Base-by-base conservation (phyloP, 2,888 invertebrate genomes). In the Athetis lepigone region DNA sequence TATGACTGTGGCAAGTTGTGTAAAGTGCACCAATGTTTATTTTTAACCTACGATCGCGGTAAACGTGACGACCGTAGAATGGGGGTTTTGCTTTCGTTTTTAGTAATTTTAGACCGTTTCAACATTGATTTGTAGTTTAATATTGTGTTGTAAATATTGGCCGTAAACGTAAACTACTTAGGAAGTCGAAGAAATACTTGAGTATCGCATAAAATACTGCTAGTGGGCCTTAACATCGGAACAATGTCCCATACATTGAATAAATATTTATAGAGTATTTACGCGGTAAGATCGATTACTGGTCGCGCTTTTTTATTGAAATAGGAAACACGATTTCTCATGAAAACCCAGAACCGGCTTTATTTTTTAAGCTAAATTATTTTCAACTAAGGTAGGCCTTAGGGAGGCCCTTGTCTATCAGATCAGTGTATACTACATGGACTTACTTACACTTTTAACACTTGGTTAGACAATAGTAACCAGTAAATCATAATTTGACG, bases 11-110 rank as follows among this genome's bases (percentile, higher is more conserved):
- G 70, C 68, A 77, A 69, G 47, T 50, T 46, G 45, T 56, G 56
- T 50, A 51, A 61, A 46, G 52, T 74, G 75, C 74, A 77, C 45
- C 45, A 47, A 37, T 40, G 37, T 16, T 72, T 84, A 82, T 83
- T 83, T 84, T 81, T 82, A 82, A 74, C 75, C 56, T 63, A 55
- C 55, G 75, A 61, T 52, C 54, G 59, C 46, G 45, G 73, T 67
- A 56, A 66, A 68, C 59, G 57, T 42, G 62, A 60, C 61, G 57
- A 16, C 40, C 45, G 33, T 40, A 47, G 64, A 68, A 56, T 70
- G 71, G 59, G 71, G 64, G 54, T 55, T 46, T 56, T 47, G 61
- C 54, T 59, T 59, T 59, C 39, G 49, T 52, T 67, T 75, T 68
- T 42, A 50, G 54, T 68, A 39, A 62, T 71, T 62, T 64, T 58